Percentiles rank a stretch among this genome's conserved stretches.
phyloP scores from a whole-genome alignment of 1,140 invertebrate genomes.

The Drosophila sechellia region DNA sequence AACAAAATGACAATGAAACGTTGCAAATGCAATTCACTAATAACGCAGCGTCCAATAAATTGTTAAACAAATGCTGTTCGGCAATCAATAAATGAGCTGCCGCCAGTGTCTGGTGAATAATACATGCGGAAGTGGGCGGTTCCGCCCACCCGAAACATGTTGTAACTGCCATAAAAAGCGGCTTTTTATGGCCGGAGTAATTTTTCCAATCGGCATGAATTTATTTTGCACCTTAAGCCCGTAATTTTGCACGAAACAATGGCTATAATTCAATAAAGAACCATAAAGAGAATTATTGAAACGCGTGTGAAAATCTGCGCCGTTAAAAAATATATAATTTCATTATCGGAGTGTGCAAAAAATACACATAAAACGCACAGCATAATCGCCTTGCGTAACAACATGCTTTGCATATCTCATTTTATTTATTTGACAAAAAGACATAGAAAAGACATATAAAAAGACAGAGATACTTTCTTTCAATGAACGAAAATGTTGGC shows the following conservation, averaged over 20 bases:
- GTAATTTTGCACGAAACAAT: conserved; percentile 68
- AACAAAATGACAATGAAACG: conserved; percentile 41
- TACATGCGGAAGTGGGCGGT: conserved; percentile 60
- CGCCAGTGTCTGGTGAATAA: conserved; percentile 52
- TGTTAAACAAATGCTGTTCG: conserved; percentile 80
- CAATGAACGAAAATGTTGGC: conserved; percentile 24
- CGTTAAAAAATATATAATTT: conserved; percentile 37
- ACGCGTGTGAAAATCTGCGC: conserved; percentile 41
- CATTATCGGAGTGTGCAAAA: conserved; percentile 6
- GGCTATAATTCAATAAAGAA: conserved; percentile 69
- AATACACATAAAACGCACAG: conserved; percentile 31
- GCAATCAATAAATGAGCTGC: conserved; percentile 74
- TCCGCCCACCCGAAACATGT: conserved; percentile 54
- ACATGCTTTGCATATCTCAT: conserved; percentile 51
- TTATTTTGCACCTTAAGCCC: conserved; percentile 66
- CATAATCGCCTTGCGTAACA: conserved; percentile 70
- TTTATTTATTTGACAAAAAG: conserved; percentile 1
- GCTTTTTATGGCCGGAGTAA: conserved; percentile 27
- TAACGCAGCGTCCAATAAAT: conserved; percentile 62
- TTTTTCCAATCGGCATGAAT: conserved; percentile 63
- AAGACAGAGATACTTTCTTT: conserved; percentile 31
- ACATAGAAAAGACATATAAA: conserved; percentile 3
- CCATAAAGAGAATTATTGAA: conserved; percentile 45
- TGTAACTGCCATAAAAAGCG: conserved; percentile 65
- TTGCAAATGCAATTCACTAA: conserved; percentile 65